Evolutionary conservation across 2,797 vertebrate species (phyloP).

Genomic region (Enteromius thamalakanensis): DNA sequence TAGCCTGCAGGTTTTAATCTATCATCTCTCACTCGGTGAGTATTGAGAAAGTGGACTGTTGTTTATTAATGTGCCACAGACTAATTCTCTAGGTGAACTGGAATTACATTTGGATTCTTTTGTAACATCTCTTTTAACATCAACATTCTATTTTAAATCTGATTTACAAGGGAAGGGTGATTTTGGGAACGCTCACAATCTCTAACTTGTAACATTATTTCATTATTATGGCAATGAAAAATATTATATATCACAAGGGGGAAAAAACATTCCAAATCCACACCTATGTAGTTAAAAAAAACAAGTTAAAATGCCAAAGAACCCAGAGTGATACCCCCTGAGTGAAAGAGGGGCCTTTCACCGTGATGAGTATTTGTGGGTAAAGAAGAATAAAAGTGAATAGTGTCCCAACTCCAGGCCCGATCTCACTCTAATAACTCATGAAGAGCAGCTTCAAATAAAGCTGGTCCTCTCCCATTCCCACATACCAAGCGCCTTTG

Average conservation of each 20-base stretch:
- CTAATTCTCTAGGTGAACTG: slow-evolving; percentile 2
- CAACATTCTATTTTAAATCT: background rate
- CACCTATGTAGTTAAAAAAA: slow-evolving; percentile 20
- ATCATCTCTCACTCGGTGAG: background rate
- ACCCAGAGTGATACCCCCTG: slow-evolving; percentile 40
- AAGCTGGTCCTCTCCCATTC: slow-evolving; percentile 81
- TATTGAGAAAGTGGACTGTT: slow-evolving; percentile 23
- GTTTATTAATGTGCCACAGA: slow-evolving; percentile 4
- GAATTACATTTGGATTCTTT: slow-evolving; percentile 11
- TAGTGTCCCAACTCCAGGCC: slow-evolving; percentile 65
- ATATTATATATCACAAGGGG: background rate
- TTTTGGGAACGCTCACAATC: slow-evolving; percentile 16
- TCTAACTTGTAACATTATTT: background rate
- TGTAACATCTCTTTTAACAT: background rate
- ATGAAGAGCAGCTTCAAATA: slow-evolving; percentile 80
- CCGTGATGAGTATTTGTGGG: slow-evolving; percentile 50
- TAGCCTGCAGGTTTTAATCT: slow-evolving; percentile 21
- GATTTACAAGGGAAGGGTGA: background rate
- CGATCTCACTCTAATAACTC: slow-evolving; percentile 79
- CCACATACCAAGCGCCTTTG: slow-evolving; percentile 88
- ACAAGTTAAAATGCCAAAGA: slow-evolving; percentile 15
- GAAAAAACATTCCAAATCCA: background rate
- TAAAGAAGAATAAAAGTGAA: slow-evolving; percentile 63
- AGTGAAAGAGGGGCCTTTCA: slow-evolving; percentile 52
- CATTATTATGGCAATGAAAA: background rate